Percentiles rank a stretch among this genome's conserved stretches.
Conservation (phyloP, 2,888 invertebrate genomes). For the Mechanitis mazaeus region DNA sequence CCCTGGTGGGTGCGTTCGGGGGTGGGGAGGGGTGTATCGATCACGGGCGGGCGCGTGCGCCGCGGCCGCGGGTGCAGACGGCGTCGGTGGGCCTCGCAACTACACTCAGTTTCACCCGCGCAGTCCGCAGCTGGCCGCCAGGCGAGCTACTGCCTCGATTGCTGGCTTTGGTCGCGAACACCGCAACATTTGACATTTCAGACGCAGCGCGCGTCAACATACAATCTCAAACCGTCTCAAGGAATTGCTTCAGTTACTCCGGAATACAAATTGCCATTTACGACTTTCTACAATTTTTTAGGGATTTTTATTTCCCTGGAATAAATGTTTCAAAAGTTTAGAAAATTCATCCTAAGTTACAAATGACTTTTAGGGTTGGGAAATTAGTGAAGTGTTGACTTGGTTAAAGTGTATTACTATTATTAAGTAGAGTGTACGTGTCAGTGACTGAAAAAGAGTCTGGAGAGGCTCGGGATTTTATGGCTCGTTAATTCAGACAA, state of each 20-base stretch:
- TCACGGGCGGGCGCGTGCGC: conserved; percentile 70
- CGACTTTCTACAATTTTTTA: conserved; percentile 6
- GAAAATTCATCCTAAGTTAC: conserved; percentile 3
- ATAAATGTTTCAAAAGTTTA: conserved; percentile 8
- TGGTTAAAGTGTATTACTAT: conserved; percentile 38
- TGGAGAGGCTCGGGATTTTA: conserved; percentile 61
- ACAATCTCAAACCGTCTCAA: conserved; percentile 60
- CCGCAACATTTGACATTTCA: conserved; percentile 59
- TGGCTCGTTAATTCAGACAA: conserved; percentile 69
- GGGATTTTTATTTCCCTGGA: background rate
- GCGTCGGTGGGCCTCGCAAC: conserved; percentile 48
- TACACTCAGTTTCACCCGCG: conserved; percentile 45
- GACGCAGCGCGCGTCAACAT: conserved; percentile 59
- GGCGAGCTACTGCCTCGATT: conserved; percentile 55
- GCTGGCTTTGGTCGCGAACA: conserved; percentile 30
- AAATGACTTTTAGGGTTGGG: conserved; percentile 12
- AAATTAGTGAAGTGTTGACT: conserved; percentile 44
- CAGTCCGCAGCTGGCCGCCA: conserved; percentile 70
- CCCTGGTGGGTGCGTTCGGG: conserved; percentile 50
- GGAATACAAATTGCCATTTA: conserved; percentile 18
- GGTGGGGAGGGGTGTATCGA: conserved; percentile 73
- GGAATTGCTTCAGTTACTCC: conserved; percentile 51
- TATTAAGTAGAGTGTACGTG: conserved; percentile 55
- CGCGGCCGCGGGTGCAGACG: conserved; percentile 48
- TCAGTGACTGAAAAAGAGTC: conserved; percentile 61